Evolutionary conservation across 2,888 invertebrate genomes (phyloP), one percentile per base, ranked within the genome.

Genomic region (Malachius bipustulatus): DNA sequence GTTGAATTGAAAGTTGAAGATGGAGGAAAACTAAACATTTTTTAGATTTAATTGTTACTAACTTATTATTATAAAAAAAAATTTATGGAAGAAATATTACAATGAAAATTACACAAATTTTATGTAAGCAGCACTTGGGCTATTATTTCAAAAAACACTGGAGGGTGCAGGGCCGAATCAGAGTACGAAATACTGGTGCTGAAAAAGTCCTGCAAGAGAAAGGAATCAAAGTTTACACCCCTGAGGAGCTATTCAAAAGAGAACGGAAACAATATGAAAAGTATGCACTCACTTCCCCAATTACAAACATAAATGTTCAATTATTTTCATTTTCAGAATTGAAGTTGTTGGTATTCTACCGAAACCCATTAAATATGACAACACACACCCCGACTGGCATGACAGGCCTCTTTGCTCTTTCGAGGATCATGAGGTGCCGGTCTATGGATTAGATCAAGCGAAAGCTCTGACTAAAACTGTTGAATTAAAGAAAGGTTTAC

Each of bases 391-490:
- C 2, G 65, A 77, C 35, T 82, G 76, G 68, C 73, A 80, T 47
- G 60, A 70, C 11, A 63, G 60, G 40, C 65, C 69, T 3, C 76
- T 81, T 47, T 66, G 75, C 40, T 64, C 69, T 2, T 72, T 73
- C 39, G 65, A 63, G 36, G 72, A 77, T 46, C 60, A 66, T 19
- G 76, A 73, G 60, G 75, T 81, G 4, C 61, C 84, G 3, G 51
- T 83, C 14, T 74, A 77, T 61, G 90, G 88, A 8, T 51, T 81
- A 34, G 57, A 69, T 2, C 90, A 91, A 64, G 85, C 85, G 1
- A 77, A 82, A 62, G 63, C 79, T n/a, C 62, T 91, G 4, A 83
- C 84, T 2, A 90, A 90, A 54, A 75, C 84, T 1, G 61, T 85
- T 3, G 66, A 73, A 54, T 59, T 76, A 38, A 62, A 75, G 43